Percentiles rank a stretch among this genome's conserved stretches.
Evolutionary conservation across 2,113 vertebrate species (phyloP).

Genomic region (Tiliqua scincoides): DNA sequence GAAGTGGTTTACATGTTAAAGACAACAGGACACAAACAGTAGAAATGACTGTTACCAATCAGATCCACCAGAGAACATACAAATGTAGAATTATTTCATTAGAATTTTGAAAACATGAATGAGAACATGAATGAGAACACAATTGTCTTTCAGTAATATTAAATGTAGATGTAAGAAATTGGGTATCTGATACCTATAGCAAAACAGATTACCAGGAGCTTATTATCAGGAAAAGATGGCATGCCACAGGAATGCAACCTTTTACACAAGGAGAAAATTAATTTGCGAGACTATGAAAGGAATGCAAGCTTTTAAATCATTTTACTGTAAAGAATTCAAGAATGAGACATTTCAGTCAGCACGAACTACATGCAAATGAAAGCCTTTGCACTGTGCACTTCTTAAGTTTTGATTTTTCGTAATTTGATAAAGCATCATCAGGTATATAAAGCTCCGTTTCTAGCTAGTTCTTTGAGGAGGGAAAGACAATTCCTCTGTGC

Average conservation of each 20-base stretch:
- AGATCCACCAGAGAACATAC: neutral
- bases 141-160: neutral
- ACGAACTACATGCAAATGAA: neutral
- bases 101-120: no score
- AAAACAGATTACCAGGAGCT: neutral
- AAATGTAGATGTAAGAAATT: conserved; percentile 11
- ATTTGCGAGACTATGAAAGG: neutral
- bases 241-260: neutral
- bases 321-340: neutral
- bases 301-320: neutral
- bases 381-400: neutral
- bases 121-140: neutral
- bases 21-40: neutral
- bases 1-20: neutral
- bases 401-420: neutral
- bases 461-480: neutral
- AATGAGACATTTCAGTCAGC: neutral
- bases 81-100: no score
- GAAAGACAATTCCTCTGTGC: neutral
- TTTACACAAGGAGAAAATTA: neutral
- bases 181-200: neutral
- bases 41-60: neutral
- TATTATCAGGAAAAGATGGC: conserved; percentile 2
- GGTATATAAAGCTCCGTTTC: neutral
- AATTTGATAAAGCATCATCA: neutral